phyloP scores from a whole-genome alignment of 1,140 invertebrate species.

The Drosophila insularis region DNA sequence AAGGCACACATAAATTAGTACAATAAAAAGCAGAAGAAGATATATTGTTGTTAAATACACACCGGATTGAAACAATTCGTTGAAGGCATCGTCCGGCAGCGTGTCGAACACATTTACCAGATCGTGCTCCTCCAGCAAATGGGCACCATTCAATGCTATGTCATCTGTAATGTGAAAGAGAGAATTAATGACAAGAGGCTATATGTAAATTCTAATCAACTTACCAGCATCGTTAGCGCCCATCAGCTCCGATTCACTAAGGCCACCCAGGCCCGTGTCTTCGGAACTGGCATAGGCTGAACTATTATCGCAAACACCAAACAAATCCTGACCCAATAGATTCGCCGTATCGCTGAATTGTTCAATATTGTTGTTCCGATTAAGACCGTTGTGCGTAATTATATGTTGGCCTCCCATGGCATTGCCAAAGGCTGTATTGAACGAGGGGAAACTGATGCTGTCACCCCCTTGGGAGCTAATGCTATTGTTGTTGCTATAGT shows the following conservation, averaged over 20 bases:
- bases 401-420: slow-evolving; percentile 40
- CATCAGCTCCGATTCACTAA: slow-evolving; percentile 85
- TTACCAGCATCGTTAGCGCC: slow-evolving; percentile 76
- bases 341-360: slow-evolving; percentile 59
- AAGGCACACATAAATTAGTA: slow-evolving; percentile 73
- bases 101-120: slow-evolving; percentile 94
- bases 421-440: slow-evolving; percentile 66
- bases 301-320: slow-evolving; percentile 84
- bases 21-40: slow-evolving; percentile 63
- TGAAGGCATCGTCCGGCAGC: slow-evolving; percentile 95
- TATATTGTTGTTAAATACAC: slow-evolving; percentile 70
- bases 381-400: slow-evolving; percentile 31
- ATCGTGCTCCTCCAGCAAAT: slow-evolving; percentile 90
- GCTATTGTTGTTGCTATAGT: slow-evolving; percentile 51
- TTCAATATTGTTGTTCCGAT: background rate
- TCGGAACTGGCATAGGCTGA: slow-evolving; percentile 85
- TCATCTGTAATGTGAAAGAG: slow-evolving; percentile 60
- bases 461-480: slow-evolving; percentile 22
- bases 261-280: slow-evolving; percentile 84
- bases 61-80: slow-evolving; percentile 90
- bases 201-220: slow-evolving; percentile 4
- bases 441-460: slow-evolving; percentile 66
- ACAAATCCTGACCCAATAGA: slow-evolving; percentile 71
- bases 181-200: background rate
- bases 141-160: slow-evolving; percentile 83